Base-by-base conservation (phyloP, 2,113 vertebrate genomes). In the Pomatorhinus ruficollis region DNA sequence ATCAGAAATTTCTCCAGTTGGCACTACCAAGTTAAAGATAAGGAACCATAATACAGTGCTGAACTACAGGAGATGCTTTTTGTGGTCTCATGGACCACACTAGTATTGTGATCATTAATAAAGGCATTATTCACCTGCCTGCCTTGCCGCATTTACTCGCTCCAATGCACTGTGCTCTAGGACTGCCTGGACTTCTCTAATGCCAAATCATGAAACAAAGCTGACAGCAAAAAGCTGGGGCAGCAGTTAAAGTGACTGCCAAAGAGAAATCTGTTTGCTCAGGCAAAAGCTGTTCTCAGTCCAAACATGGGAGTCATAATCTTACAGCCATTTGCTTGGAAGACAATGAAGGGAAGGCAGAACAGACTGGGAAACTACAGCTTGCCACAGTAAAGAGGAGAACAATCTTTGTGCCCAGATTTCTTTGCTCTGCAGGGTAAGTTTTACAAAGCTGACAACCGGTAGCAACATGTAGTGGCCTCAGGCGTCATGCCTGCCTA, bases 331-430 rank as follows among this genome's bases (percentile, higher is more conserved):
- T 91, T 94, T 96, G 85, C 95, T 92, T 70, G 76, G 75, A 91
- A 96, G 94, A 97, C 96, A 98, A 97, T 96, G 95, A 95, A 94
- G 95, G 77, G 91, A 96, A 96, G 78, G 82, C 89, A 90, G 86
- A 89, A 82, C 89, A 90, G 90, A 76, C 92, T 57, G 78, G 76
- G 83, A 97, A 96, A 88, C 61, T 53, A 88, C 82, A 95, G 89
- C 74, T 93, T 92, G 82, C 91, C 28, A 3, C 2, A 1, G 78
- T 45, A 57, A 53, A 94, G 87, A 89, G 81, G 84, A 93, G 82
- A 93, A 87, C 30, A 31, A 88, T 74, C 79, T 95, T 65, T 95
- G 94, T 91, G 96, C 72, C 83, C 93, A 77, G 75, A 71, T 93
- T 89, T 94, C 96, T 98, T 90, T 96, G 95, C 93, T 96, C 91